Evolutionary conservation across 2,113 vertebrate species (phyloP), one percentile per base, ranked within the genome.

Genomic region (Psettodes erumei): DNA sequence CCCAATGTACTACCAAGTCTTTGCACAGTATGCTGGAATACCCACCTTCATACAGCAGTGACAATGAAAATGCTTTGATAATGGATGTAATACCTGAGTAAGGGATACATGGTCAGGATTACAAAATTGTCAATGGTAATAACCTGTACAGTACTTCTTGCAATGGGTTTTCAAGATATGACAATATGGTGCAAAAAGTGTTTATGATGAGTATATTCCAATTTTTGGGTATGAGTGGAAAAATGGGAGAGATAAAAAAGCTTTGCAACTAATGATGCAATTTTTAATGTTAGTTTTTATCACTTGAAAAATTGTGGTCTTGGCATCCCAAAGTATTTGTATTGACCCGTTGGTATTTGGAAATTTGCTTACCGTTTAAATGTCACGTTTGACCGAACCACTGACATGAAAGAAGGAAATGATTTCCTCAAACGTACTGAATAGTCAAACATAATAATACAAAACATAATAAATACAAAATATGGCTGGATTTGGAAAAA

Each of bases 341-440:
- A n/a, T n/a, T n/a, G n/a, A n/a, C 12, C 19, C 21, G 37, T 37
- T 38, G n/a, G 55, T 19, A 11, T 37, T 58, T 58, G 12, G 55
- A 23, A 11, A 37, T 37, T 37, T 21, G 19, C n/a, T 4, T 37
- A 23, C 37, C 23, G 55, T 58, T 58, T 23, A 38, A 21, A 58
- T 37, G 55, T 21, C 30, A 21, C 2, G 23, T 47, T 51, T 5
- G 5, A 62, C 21, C 45, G 37, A 73, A 69, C 58, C 67, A 67
- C 13, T 71, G 66, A 67, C 37, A 81, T 75, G 54, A 35, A 47
- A 28, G 42, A 54, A 66, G 55, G 30, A 69, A 59, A 19, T 5
- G 11, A 35, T 82, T 73, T 79, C 56, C 25, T 73, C 51, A 35
- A 64, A 65, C 37, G 70, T 55, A 71, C 38, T 50, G 53, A 59